Percentiles rank a stretch among this genome's conserved stretches.
Evolutionary conservation across 2,113 vertebrate species (phyloP).

Genomic region (Equus quagga): DNA sequence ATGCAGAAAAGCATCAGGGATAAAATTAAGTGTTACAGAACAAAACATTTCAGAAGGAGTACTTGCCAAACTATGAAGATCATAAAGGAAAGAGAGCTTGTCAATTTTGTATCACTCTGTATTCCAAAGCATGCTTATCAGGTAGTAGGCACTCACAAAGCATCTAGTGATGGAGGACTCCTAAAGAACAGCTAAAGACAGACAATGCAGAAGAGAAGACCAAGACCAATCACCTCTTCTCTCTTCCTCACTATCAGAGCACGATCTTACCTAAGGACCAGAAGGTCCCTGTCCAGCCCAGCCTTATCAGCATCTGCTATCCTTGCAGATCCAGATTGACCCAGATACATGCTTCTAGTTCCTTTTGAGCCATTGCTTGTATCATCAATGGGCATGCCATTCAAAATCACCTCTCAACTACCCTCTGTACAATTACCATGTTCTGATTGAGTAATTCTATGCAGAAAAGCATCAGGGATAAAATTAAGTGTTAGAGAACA

Average conservation of each 20-base stretch:
- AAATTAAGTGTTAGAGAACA: too few species aligned
- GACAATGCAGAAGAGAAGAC: not conserved
- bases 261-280: not conserved
- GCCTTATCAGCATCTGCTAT: not conserved
- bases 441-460: not conserved
- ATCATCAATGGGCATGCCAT: not conserved
- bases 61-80: not conserved
- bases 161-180: not conserved
- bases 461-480: too few species aligned
- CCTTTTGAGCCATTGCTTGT: not conserved
- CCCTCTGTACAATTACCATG: not conserved
- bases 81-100: not conserved
- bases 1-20: not conserved
- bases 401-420: not conserved
- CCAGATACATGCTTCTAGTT: rapidly evolving
- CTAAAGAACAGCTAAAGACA: not conserved
- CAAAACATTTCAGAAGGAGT: not conserved
- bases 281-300: not conserved
- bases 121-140: not conserved
- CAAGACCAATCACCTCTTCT: not conserved
- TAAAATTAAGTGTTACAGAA: not conserved
- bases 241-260: not conserved
- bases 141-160: not conserved
- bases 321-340: not conserved
- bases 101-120: not conserved